Conservation (phyloP, 1,140 invertebrate genomes). For the Zaprionus gabonicus region DNA sequence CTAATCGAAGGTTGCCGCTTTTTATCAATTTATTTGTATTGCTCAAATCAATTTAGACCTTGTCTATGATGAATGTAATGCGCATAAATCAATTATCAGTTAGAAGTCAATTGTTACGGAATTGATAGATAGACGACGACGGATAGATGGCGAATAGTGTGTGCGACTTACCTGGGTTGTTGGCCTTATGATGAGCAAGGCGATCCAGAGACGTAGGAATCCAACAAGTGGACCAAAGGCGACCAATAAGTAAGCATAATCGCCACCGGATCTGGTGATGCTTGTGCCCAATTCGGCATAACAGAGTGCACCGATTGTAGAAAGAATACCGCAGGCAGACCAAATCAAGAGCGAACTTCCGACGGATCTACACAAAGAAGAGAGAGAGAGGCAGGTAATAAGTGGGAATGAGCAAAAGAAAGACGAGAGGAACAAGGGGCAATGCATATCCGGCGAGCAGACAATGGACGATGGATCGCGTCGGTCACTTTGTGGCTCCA, state of each 20-base stretch:
- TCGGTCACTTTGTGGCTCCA: conserved; percentile 31
- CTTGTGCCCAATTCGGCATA: conserved; percentile 94
- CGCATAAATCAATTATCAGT: conserved; percentile 16
- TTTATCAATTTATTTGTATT: conserved; percentile 50
- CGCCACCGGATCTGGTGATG: conserved; percentile 93
- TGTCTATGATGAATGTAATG: conserved; percentile 4
- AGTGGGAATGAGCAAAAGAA: conserved; percentile 6
- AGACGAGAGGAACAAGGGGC: neutral
- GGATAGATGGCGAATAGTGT: neutral
- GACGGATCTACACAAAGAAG: conserved; percentile 86
- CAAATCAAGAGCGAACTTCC: conserved; percentile 90
- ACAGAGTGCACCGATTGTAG: conserved; percentile 91
- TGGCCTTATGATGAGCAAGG: conserved; percentile 93
- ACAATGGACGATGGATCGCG: conserved; percentile 25
- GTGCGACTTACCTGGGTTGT: conserved; percentile 86
- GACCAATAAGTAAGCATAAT: conserved; percentile 94
- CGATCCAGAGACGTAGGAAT: conserved; percentile 95
- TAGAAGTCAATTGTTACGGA: neutral
- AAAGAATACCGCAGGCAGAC: conserved; percentile 90
- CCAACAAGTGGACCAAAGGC: conserved; percentile 95
- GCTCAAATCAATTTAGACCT: conserved; percentile 7
- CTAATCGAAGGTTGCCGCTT: conserved; percentile 40
- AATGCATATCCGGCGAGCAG: conserved; percentile 19
- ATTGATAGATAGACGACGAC: neutral
- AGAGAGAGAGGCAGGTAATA: neutral